Conservation (phyloP, 2,888 invertebrate genomes). For the Hartigia nigra region DNA sequence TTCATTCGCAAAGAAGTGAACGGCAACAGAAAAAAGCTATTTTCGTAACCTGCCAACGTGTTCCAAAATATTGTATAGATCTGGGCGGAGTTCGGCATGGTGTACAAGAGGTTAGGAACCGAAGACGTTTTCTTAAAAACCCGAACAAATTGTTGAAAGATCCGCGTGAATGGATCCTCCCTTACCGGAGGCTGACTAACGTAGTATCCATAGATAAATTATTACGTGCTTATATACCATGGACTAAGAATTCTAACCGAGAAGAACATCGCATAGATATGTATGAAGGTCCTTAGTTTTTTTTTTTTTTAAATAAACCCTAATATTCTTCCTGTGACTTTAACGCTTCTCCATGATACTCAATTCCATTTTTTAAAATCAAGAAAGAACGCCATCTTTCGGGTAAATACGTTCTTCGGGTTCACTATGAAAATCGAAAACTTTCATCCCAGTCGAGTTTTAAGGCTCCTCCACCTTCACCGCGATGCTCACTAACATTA, state of each 20-base stretch:
- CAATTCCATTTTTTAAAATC: not conserved
- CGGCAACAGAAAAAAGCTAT: conserved; percentile 17
- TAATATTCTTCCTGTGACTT: not conserved
- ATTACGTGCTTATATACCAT: conserved; percentile 30
- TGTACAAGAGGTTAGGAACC: conserved; percentile 5
- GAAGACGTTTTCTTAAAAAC: conserved; percentile 25
- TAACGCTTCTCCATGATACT: not conserved
- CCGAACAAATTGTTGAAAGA: conserved; percentile 46
- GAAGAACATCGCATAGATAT: not conserved
- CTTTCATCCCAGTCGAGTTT: not conserved
- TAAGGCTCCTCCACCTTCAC: not conserved
- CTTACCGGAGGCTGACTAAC: conserved; percentile 34
- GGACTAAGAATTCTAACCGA: conserved; percentile 4
- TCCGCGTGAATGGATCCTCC: conserved; percentile 40
- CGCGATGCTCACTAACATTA: not conserved
- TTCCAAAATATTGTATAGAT: conserved; percentile 39
- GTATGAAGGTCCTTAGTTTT: not conserved
- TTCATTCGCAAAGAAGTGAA: conserved; percentile 1
- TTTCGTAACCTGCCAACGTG: conserved; percentile 31
- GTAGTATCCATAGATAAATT: conserved; percentile 49
- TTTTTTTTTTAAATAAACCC: not conserved
- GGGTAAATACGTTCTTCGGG: not conserved
- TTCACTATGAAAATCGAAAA: not conserved
- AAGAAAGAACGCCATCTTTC: not conserved
- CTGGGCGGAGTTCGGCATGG: conserved; percentile 21